Evolutionary conservation across 2,797 vertebrate genomes (phyloP), one percentile per base, ranked within the genome.

Genomic region (Enteromius mattozi): DNA sequence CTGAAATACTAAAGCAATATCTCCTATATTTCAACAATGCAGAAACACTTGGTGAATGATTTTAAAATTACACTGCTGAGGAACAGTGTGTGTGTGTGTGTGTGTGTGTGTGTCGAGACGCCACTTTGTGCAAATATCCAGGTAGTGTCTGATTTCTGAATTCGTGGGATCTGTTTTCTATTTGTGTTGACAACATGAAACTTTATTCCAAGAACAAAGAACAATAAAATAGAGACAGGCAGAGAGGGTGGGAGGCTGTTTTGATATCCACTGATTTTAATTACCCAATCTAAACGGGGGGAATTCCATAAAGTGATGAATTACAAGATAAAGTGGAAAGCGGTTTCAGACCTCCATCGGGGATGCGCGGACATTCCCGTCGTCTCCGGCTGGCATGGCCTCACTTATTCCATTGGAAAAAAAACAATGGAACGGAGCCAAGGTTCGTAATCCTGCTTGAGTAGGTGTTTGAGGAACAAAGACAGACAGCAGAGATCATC

Each of bases 221-320:
- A 84, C 37, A 82, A 75, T 79, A 35, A 70, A n/a, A 84, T 77
- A 77, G 90, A 82, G 47, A 13, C 49, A 92, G 92, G 94, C 93
- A 93, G 92, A 78, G 90, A 89, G 90, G 83, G 68, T 24, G 92
- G 92, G 91, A 91, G 92, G 91, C 9, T 65, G 77, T 65, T 63
- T 63, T 78, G 37, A 65, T 78, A 78, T 49, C 42, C 59, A 47
- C 40, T 66, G 61, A 47, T 79, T 65, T 79, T 93, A 93, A 94
- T 95, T 94, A 93, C 93, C 93, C 92, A 92, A 94, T 94, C 94
- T 92, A 92, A 92, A 94, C 93, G 13, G 84, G 89, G 92, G 92
- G 92, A 92, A 94, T 94, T 94, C 93, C 92, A 91, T 92, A 80
- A 85, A 24, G 90, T 91, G 87, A 88, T 85, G 90, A 88, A 90